Evolutionary conservation across 2,888 invertebrate species (phyloP), one percentile per base, ranked within the genome.

Genomic region (Dyspetes luteomarginatus): DNA sequence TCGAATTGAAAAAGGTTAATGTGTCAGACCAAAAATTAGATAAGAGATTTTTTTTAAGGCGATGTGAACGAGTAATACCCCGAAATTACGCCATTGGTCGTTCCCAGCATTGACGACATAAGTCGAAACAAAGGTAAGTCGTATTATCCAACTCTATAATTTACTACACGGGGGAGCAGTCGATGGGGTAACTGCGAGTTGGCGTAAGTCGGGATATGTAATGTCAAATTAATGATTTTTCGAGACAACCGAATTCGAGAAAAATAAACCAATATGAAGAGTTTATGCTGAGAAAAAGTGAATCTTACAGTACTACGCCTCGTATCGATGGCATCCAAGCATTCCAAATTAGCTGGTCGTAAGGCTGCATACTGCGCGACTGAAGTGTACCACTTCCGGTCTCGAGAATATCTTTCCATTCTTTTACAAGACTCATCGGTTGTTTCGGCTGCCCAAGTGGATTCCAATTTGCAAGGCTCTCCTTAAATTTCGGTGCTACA

Each of bases 261-360:
- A 52, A 24, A 15, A 30, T 48, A 48, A 5, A n/a, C n/a, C n/a
- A n/a, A n/a, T n/a, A n/a, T n/a, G n/a, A 41, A 22, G 19, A 19
- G 4, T 52, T 45, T 17, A 43, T 5, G 17, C 7, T 30, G n/a
- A 19, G 52, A 76, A 43, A 55, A 52, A n/a, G 26, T 17, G 36
- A 22, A 71, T 95, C 95, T 94, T 92, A 96, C 96, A 95, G 94
- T 84, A 96, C 94, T 52, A 96, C 95, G 48, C 93, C 93, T 86
- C 96, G 94, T 81, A 98, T 93, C 78, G 94, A 94, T n/a, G 98
- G 98, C 93, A 98, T 95, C 95, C 97, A 97, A 81, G 96, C 95
- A 89, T 97, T 97, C 98, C 98, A 98, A 85, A 98, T 93, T 76
- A 98, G 93, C 86, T 95, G 95, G 92, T 97, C 96, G 89, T 96